phyloP scores from a whole-genome alignment of 1,140 invertebrate genomes.

The Rhagoletis zephyria region DNA sequence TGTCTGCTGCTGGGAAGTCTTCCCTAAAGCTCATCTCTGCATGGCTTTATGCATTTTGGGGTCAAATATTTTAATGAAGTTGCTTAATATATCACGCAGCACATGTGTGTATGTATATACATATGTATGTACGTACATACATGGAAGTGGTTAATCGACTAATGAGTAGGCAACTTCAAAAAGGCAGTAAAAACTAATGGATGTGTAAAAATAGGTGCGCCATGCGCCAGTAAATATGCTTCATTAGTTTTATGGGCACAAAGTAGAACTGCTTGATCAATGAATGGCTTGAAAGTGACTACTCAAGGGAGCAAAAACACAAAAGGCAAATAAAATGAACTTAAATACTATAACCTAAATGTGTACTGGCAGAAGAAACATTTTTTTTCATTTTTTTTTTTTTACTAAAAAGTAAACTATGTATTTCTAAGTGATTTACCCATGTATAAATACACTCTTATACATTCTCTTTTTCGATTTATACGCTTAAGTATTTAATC shows the following conservation, averaged over 20 bases:
- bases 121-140: neutral
- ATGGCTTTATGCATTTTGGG: neutral
- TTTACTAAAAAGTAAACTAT: too few relatives aligned
- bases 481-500: neutral
- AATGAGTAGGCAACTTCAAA: constrained; percentile 10
- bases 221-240: constrained; percentile 19
- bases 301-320: neutral
- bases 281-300: neutral
- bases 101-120: too few relatives aligned
- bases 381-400: neutral
- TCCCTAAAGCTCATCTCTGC: too few relatives aligned
- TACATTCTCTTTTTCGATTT: neutral
- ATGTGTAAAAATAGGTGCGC: neutral
- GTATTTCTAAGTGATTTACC: too few relatives aligned
- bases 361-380: neutral
- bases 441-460: too few relatives aligned
- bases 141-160: neutral
- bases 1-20: too few relatives aligned
- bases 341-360: neutral
- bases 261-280: neutral
- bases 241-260: constrained; percentile 27
- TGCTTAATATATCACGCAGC: neutral
- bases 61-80: neutral
- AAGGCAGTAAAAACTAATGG: neutral
- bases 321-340: neutral